Evolutionary conservation across 2,113 vertebrate genomes (phyloP).

Genomic region (Callipepla californica): DNA sequence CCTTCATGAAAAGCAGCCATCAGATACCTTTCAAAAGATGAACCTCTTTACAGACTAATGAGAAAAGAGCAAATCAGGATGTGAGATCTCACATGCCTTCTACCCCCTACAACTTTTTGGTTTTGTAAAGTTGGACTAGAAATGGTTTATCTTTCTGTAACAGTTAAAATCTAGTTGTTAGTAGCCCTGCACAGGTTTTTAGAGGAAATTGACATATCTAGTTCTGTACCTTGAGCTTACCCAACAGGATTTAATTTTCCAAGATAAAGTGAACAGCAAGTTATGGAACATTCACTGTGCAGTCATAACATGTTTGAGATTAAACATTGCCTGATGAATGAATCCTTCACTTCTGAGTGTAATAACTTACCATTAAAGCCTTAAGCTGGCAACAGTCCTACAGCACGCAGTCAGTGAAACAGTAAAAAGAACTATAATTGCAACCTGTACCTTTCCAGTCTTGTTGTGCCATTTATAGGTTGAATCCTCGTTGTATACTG

Average conservation of each 20-base stretch:
- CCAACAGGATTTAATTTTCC: neutral
- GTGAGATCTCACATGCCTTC: neutral
- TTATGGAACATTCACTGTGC: slow-evolving; percentile 21
- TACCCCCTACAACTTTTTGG: neutral
- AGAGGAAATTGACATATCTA: neutral
- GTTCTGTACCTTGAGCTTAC: neutral
- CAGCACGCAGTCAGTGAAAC: neutral
- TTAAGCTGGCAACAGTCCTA: slow-evolving; percentile 13
- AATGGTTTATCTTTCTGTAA: neutral
- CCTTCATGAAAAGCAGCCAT: neutral
- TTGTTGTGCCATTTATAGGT: neutral
- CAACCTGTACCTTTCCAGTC: neutral
- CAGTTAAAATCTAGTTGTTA: neutral
- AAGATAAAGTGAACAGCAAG: neutral
- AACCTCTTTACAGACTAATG: neutral
- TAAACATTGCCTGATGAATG: slow-evolving; percentile 63
- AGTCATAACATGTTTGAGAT: slow-evolving; percentile 20
- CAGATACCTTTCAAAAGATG: neutral
- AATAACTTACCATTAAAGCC: slow-evolving; percentile 54
- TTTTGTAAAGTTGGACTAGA: neutral
- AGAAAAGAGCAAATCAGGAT: neutral
- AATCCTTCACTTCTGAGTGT: slow-evolving; percentile 42
- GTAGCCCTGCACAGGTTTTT: neutral
- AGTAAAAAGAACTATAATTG: slow-evolving; percentile 6
- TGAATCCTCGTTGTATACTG: neutral